Base-by-base conservation (phyloP, 2,888 invertebrate genomes). In the Pandemis cinnamomeana region DNA sequence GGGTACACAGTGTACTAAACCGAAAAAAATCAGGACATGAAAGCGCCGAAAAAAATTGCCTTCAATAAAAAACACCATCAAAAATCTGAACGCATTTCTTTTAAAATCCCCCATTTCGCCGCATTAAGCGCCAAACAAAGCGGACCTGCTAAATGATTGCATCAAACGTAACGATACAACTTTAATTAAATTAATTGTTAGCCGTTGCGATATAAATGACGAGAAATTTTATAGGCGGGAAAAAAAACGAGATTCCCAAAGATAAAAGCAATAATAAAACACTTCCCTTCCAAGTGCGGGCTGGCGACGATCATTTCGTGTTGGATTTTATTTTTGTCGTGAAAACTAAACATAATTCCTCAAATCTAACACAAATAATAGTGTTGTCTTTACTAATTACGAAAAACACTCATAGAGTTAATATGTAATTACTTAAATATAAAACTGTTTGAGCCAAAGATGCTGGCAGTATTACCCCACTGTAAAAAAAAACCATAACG, bases 121-220 rank as follows among this genome's bases (percentile, higher is more conserved):
- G 75, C 81, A 80, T 81, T 81, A 79, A 77, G 64, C 77, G 77
- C 73, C 71, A 77, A 78, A 77, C 77, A 69, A 80, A 72, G 78
- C 81, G 77, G 77, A 79, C 83, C 83, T 82, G 82, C 75, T 84
- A 79, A 79, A 81, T 76, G 75, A 80, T 80, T 84, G 81, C 82
- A 78, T 81, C 87, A 88, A 79, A 80, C 58, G 79, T 83, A 85
- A 83, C 86, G 91, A 89, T 87, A 91, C 84, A 89, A 84, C 85
- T 85, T 87, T 93, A 93, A 93, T 93, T 93, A 90, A 93, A 93
- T 93, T 93, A 93, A 93, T 93, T 90, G 91, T 88, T 82, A 85
- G 85, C 87, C 85, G 88, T 89, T 85, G 89, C 89, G 86, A 92
- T 93, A 93, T 90, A 90, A 93, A 93, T 91, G 93, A 93, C 91